Evolutionary conservation across 2,797 vertebrate species (phyloP).

Genomic region (Spinus pinus): DNA sequence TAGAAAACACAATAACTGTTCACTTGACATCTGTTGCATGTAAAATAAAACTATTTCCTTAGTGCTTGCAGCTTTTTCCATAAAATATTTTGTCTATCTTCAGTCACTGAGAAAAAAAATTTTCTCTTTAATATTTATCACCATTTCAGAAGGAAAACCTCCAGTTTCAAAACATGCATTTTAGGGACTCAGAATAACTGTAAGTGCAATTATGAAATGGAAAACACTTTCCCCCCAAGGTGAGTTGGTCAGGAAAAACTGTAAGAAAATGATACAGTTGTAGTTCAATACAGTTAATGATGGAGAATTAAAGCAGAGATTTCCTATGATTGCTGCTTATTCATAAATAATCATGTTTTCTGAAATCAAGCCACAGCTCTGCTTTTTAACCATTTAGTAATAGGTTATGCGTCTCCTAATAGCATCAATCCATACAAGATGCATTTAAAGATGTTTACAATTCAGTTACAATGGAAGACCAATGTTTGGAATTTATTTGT

Average conservation of each 20-base stretch:
- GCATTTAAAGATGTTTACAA: neutral
- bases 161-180: neutral
- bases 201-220: neutral
- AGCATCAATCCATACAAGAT: neutral
- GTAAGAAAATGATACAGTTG: neutral
- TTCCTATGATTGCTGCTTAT: neutral
- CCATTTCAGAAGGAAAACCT: neutral
- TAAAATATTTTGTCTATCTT: neutral
- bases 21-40: neutral
- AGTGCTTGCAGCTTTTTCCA: neutral
- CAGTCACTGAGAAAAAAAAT: neutral
- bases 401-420: neutral
- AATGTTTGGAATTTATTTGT: neutral
- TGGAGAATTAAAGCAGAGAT: neutral
- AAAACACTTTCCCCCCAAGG: neutral
- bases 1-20: neutral
- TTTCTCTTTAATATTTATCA: neutral
- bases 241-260: neutral
- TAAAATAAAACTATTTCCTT: neutral
- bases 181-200: neutral
- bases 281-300: neutral
- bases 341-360: neutral
- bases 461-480: neutral
- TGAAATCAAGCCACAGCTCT: neutral
- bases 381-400: neutral